Evolutionary conservation across 1,140 invertebrate species (phyloP), one percentile per base, ranked within the genome.

Genomic region (Propsilocerus akamusi): DNA sequence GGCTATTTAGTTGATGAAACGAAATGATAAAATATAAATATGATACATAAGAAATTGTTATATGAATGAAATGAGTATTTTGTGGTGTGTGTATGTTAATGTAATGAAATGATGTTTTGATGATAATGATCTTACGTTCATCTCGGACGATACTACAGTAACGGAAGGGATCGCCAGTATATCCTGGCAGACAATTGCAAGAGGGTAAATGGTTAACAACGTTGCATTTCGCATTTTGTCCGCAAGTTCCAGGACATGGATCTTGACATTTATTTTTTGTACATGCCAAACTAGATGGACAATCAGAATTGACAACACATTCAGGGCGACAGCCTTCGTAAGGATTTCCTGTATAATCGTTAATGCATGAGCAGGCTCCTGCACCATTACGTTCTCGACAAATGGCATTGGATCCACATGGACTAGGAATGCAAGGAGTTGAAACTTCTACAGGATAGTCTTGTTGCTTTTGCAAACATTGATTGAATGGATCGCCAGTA

Each of bases 321-420:
- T 83, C 76, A 22, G 78, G 78, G 61, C 80, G 69, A 67, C 76
- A 83, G 25, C 77, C 78, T 53, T 73, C 73, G 57, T 85, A 85
- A 24, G 83, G 81, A 66, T 86, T 79, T 34, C 81, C 81, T 52
- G 72, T 73, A 58, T 78, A 84, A 57, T 81, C 76, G n/a, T 75
- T 70, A 53, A 81, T 58, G 59, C 83, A 85, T 49, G 74, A 72
- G 58, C 80, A 85, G 48, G 76, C 76, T 57, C 80, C 83, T 12
- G 77, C 81, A 22, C 78, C 81, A 56, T 84, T 83, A 51, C 76
- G 76, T 65, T 87, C 85, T 68, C 77, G 76, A 64, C 79, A 82
- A 57, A 83, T 53, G 34, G 85, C 83, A 66, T 88, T 88, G 2
- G 78, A 72, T 34, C 84, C 85, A 61, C 84, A 88, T 34, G 84